Evolutionary conservation across 2,797 vertebrate genomes (phyloP).

Genomic region (Pampus argenteus): DNA sequence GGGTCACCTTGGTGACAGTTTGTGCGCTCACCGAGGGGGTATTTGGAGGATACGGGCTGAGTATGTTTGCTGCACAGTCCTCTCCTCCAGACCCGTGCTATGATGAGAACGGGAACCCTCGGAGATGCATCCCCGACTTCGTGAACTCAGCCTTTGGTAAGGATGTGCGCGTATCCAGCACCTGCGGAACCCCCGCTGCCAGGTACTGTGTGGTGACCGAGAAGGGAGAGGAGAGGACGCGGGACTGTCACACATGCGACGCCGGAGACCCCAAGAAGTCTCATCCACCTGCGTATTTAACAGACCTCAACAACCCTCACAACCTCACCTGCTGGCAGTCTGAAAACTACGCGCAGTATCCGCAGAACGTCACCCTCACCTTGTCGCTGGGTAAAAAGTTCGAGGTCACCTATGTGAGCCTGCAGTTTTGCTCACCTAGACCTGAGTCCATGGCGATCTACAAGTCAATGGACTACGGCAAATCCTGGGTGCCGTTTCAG

Average conservation of each 20-base stretch:
- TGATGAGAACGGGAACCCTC: slow-evolving; percentile 95
- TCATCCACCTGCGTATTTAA: slow-evolving; percentile 94
- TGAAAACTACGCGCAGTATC: slow-evolving; percentile 93
- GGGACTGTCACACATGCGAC: slow-evolving; percentile 97
- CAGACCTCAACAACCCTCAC: slow-evolving; percentile 99
- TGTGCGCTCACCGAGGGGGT: slow-evolving; percentile 85
- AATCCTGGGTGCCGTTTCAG: slow-evolving; percentile 97
- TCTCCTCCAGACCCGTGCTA: slow-evolving; percentile 97
- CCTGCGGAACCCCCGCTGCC: slow-evolving; percentile 91
- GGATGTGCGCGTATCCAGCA: slow-evolving; percentile 97
- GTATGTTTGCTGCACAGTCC: slow-evolving; percentile 95
- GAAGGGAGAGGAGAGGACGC: slow-evolving; percentile 90
- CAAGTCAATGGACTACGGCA: slow-evolving; percentile 99
- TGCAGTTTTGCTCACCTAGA: slow-evolving; percentile 98
- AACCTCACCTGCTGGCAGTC: slow-evolving; percentile 99
- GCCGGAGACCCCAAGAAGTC: slow-evolving; percentile 92
- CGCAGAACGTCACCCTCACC: slow-evolving; percentile 96
- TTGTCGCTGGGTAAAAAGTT: slow-evolving; percentile 98
- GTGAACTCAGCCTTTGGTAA: slow-evolving; percentile 98
- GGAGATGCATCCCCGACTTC: slow-evolving; percentile 98
- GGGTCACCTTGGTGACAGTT: slow-evolving; percentile 88
- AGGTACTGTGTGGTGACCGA: slow-evolving; percentile 96
- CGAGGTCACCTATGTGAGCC: slow-evolving; percentile 98
- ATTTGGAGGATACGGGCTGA: slow-evolving; percentile 88
- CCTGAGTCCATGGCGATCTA: slow-evolving; percentile 98